phyloP scores from a whole-genome alignment of 2,797 vertebrate species.

The Malurus leucopterus region DNA sequence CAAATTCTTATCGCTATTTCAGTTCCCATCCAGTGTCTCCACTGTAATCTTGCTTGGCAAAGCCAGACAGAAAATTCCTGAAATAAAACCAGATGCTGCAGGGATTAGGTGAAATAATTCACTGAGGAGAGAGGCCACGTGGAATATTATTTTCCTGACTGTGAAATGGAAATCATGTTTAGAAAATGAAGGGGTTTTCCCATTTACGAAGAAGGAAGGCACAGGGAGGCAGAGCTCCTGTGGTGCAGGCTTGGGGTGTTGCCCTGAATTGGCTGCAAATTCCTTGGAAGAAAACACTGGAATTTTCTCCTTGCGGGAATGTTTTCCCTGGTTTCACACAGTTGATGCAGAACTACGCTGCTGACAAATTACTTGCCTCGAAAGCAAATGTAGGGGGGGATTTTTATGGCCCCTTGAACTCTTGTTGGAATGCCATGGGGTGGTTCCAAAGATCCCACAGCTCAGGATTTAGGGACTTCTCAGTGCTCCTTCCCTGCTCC shows the following conservation, averaged over 20 bases:
- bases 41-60: not conserved
- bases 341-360: not conserved
- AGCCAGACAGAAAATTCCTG: not conserved
- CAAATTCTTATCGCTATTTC: not conserved
- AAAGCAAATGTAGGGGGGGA: not conserved
- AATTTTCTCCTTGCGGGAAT: not conserved
- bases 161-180: not conserved
- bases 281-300: not conserved
- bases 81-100: not conserved
- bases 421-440: rapidly evolving
- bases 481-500: not conserved
- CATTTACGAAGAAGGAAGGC: not conserved
- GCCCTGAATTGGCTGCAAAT: not conserved
- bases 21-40: not conserved
- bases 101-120: not conserved
- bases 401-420: not conserved
- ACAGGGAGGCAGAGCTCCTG: not conserved
- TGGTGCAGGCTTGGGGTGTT: not conserved
- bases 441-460: not conserved
- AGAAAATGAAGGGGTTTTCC: not conserved
- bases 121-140: not conserved
- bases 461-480: not conserved
- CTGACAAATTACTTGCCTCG: not conserved
- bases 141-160: not conserved
- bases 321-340: not conserved